Evolutionary conservation across 1,140 invertebrate genomes (phyloP).

Genomic region (Lepidostoma basale): DNA sequence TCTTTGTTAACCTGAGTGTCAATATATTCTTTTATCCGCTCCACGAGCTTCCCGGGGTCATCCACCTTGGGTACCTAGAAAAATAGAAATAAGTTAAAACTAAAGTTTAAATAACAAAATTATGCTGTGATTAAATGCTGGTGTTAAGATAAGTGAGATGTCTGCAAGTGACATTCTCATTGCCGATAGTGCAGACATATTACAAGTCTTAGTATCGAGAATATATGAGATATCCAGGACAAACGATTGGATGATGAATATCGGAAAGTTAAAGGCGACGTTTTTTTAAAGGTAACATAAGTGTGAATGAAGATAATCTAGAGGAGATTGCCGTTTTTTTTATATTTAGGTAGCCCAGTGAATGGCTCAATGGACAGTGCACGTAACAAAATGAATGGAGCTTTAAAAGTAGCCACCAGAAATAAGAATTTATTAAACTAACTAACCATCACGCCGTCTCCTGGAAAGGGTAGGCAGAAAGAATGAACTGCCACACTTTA

Average conservation of each 20-base stretch:
- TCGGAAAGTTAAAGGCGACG: not conserved
- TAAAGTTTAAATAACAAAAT: not conserved
- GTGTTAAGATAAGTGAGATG: not conserved
- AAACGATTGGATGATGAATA: not conserved
- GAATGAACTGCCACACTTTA: too few relatives aligned
- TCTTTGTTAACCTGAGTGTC: conserved; percentile 65
- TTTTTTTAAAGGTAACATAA: too few relatives aligned
- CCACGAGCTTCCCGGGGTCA: conserved; percentile 73
- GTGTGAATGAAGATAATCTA: too few relatives aligned
- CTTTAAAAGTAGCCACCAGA: too few relatives aligned
- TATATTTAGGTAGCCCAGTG: too few relatives aligned
- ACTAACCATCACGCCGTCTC: too few relatives aligned
- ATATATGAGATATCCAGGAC: conserved; percentile 5
- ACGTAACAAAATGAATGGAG: too few relatives aligned
- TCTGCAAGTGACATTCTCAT: not conserved
- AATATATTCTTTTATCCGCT: conserved; percentile 70
- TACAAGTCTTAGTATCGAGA: not conserved
- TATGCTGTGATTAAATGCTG: not conserved
- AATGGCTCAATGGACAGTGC: too few relatives aligned
- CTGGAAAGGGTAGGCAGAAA: too few relatives aligned
- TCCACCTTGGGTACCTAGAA: conserved; percentile 81
- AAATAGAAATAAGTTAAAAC: conserved; percentile 3
- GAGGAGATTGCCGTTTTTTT: too few relatives aligned
- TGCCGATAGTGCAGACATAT: not conserved
- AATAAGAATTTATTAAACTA: too few relatives aligned